These are phyloP conservation scores for Dendrolimus houi DNA, from an alignment of 2,888 invertebrate species.

Conservation along the genomic window DNA sequence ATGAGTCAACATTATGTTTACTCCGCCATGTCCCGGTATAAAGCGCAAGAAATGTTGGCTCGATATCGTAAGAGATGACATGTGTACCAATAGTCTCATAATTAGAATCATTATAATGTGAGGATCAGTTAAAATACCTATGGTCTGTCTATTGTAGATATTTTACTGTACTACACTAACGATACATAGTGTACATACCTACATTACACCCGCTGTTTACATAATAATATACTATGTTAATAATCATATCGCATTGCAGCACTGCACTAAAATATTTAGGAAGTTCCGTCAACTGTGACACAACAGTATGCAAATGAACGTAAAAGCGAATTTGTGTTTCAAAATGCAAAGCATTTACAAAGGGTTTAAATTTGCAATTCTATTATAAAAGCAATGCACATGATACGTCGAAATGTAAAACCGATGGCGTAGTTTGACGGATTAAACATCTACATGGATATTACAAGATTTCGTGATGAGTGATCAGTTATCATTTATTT, in stretches of 20 bases:
- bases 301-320: constrained; percentile 65
- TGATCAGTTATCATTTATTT: no score
- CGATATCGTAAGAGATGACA: no score
- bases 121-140: no score
- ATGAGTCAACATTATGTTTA: constrained; percentile 5
- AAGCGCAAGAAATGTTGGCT: no score
- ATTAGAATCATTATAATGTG: no score
- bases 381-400: constrained; percentile 64
- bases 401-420: constrained; percentile 63
- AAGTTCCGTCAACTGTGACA: constrained; percentile 58
- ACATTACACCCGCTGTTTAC: no score
- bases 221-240: constrained; percentile 19
- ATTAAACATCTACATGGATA: constrained; percentile 2
- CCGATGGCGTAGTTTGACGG: constrained; percentile 46
- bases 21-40: no score
- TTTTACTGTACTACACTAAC: no score
- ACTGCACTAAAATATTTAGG: constrained; percentile 40
- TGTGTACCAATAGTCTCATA: no score
- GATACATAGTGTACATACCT: no score
- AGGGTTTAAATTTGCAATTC: constrained; percentile 75
- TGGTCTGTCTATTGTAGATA: no score
- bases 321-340: constrained; percentile 74
- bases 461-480: no score
- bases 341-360: constrained; percentile 70
- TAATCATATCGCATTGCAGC: constrained; percentile 16